Conservation (phyloP, 2,888 invertebrate genomes). For the Nematopogon swammerdamellus region DNA sequence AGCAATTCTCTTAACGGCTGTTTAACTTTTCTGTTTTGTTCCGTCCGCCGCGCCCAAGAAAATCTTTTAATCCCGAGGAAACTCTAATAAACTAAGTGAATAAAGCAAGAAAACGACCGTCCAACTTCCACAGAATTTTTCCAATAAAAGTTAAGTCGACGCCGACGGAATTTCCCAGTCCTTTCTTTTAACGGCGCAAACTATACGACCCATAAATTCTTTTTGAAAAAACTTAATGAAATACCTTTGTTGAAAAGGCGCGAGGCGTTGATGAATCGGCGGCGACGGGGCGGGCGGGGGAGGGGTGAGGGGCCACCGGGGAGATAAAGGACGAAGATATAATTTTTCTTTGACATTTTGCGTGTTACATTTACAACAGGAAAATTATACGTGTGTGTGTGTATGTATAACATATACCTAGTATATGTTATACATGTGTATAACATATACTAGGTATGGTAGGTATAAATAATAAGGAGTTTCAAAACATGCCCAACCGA, state of each 20-base stretch:
- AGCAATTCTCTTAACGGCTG: background rate
- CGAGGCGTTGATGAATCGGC: constrained; percentile 2
- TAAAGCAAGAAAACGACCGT: background rate
- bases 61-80: background rate
- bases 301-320: constrained; percentile 9
- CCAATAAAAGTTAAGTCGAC: background rate
- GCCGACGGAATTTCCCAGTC: background rate
- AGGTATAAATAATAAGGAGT: too few relatives aligned
- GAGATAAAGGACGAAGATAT: too few relatives aligned
- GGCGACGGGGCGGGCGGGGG: constrained; percentile 9
- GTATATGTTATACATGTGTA: too few relatives aligned
- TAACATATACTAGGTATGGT: too few relatives aligned
- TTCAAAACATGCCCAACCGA: too few relatives aligned
- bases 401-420: too few relatives aligned
- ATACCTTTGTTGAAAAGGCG: background rate
- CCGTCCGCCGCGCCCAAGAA: background rate
- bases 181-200: background rate
- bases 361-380: too few relatives aligned
- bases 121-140: background rate
- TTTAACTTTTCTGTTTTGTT: background rate
- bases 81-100: background rate
- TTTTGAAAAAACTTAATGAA: constrained; percentile 1
- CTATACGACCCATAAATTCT: background rate
- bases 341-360: too few relatives aligned
- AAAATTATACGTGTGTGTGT: too few relatives aligned